These are phyloP conservation scores for Petrocephalus sullivani DNA, from an alignment of 2,797 vertebrate species.

Conservation along the genomic window DNA sequence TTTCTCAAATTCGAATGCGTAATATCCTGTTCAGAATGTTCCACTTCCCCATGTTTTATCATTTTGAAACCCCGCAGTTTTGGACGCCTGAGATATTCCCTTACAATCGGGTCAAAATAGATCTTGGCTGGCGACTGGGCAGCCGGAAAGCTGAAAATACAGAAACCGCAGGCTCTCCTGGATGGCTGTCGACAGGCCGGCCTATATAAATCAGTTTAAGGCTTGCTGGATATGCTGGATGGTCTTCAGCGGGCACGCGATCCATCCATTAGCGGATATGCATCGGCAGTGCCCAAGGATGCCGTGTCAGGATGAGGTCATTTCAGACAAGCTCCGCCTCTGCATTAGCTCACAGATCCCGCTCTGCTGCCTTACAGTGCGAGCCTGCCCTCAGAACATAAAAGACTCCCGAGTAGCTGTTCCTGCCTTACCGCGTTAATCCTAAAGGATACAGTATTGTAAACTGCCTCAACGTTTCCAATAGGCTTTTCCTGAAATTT, in stretches of 20 bases:
- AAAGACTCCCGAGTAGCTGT: not conserved
- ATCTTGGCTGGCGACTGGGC: not conserved
- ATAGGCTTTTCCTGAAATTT: not conserved
- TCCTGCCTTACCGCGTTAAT: not conserved
- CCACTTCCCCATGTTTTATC: not conserved
- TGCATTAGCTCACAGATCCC: not conserved
- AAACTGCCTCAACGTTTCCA: not conserved
- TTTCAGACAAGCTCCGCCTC: not conserved
- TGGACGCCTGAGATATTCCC: not conserved
- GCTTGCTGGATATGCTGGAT: not conserved
- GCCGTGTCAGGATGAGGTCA: not conserved
- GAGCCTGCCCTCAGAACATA: not conserved
- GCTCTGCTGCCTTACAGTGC: not conserved
- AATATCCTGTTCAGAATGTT: not conserved
- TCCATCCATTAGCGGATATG: not conserved
- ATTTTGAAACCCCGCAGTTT: not conserved
- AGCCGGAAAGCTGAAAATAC: not conserved
- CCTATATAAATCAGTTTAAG: not conserved
- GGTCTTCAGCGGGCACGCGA: not conserved
- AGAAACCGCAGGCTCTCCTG: not conserved
- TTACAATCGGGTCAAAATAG: not conserved
- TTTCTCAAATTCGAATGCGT: not conserved
- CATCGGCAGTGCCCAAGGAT: no score
- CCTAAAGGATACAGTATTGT: not conserved
- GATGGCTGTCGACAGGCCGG: not conserved